Evolutionary conservation across 2,113 vertebrate genomes (phyloP).

Genomic region (Podarcis raffonei): DNA sequence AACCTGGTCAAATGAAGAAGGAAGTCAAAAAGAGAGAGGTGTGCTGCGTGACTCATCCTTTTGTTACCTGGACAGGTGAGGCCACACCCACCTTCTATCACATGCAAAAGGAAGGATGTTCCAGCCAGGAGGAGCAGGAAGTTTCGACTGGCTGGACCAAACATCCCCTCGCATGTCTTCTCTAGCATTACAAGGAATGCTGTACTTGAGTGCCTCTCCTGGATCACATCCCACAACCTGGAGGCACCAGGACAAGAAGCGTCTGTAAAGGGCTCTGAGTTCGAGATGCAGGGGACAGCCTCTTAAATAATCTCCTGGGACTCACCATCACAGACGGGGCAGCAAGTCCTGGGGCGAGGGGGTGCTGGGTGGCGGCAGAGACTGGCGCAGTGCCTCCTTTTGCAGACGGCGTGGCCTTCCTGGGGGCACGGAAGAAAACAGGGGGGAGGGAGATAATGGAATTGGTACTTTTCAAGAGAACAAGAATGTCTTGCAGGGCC

Average conservation of each 20-base stretch:
- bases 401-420: background rate
- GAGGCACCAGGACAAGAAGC: background rate
- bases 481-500: background rate
- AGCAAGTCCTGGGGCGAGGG: slow-evolving; percentile 6
- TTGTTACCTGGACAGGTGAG: too few relatives aligned
- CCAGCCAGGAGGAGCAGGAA: too few relatives aligned
- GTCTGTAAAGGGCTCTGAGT: background rate
- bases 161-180: too few relatives aligned
- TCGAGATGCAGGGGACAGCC: too few relatives aligned
- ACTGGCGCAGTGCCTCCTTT: slow-evolving; percentile 10
- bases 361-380: slow-evolving; percentile 8
- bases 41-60: too few relatives aligned
- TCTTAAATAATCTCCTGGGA: background rate
- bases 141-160: too few relatives aligned
- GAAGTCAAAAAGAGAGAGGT: too few relatives aligned
- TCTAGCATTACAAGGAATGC: too few relatives aligned
- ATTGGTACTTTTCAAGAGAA: background rate
- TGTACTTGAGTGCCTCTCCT: too few relatives aligned
- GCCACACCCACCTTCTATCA: too few relatives aligned
- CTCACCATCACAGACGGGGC: slow-evolving; percentile 24
- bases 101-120: too few relatives aligned
- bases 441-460: background rate
- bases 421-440: background rate
- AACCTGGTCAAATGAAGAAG: too few relatives aligned
- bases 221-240: background rate